Conservation (phyloP, 2,888 invertebrate genomes). For the Ectropis crepuscularia region DNA sequence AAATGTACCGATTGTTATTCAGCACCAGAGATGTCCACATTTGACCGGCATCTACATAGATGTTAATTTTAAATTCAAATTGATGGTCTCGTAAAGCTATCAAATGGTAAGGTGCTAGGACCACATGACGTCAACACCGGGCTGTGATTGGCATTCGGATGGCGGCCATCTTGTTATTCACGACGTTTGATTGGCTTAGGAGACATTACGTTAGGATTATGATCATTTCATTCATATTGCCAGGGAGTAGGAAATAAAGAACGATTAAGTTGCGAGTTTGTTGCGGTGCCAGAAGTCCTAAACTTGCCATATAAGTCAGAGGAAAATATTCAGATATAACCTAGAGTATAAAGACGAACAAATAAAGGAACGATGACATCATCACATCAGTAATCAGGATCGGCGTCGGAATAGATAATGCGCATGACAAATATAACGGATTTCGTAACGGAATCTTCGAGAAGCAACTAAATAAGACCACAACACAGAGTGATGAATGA, state of each 20-base stretch:
- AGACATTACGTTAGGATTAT: slow-evolving; percentile 61
- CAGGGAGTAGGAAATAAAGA: slow-evolving; percentile 29
- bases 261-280: slow-evolving; percentile 27
- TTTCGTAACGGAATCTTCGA: slow-evolving; percentile 40
- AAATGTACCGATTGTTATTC: slow-evolving; percentile 81
- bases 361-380: slow-evolving; percentile 44
- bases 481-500: background rate
- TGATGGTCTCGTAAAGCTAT: slow-evolving; percentile 82
- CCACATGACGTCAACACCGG: slow-evolving; percentile 69
- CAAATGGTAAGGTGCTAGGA: slow-evolving; percentile 77
- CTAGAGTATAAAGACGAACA: slow-evolving; percentile 35
- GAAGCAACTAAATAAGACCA: slow-evolving; percentile 20
- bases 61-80: slow-evolving; percentile 82
- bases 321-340: slow-evolving; percentile 34
- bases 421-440: slow-evolving; percentile 43
- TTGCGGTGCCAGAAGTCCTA: slow-evolving; percentile 34
- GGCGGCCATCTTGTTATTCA: slow-evolving; percentile 74
- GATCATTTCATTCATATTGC: slow-evolving; percentile 58
- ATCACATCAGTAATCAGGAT: slow-evolving; percentile 44
- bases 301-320: slow-evolving; percentile 34
- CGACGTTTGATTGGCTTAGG: slow-evolving; percentile 59
- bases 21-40: slow-evolving; percentile 75
- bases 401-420: slow-evolving; percentile 35
- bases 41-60: slow-evolving; percentile 82
- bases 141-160: slow-evolving; percentile 76